Percentiles rank a stretch among this genome's conserved stretches.
phyloP scores from a whole-genome alignment of 2,888 invertebrate genomes.

The Phyllotreta striolata region DNA sequence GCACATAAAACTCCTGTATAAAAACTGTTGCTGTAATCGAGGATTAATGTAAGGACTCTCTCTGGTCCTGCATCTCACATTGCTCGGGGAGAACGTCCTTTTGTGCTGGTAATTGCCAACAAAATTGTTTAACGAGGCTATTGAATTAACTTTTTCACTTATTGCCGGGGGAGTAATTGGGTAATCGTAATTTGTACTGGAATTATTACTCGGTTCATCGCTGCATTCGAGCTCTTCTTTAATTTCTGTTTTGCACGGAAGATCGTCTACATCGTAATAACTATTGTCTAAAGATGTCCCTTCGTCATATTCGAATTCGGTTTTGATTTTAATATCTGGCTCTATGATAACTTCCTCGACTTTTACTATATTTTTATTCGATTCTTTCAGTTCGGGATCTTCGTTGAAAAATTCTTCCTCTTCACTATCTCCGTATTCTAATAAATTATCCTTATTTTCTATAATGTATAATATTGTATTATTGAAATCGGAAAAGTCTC shows the following conservation, averaged over 20 bases:
- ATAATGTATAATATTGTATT: constrained; percentile 54
- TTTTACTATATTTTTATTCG: constrained; percentile 41
- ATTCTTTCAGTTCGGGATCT: constrained; percentile 17
- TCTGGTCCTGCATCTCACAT: constrained; percentile 56
- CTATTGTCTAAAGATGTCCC: constrained; percentile 24
- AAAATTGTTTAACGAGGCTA: constrained; percentile 50
- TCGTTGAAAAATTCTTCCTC: constrained; percentile 24
- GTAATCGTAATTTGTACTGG: constrained; percentile 30
- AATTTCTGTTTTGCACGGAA: constrained; percentile 41
- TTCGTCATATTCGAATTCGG: constrained; percentile 45
- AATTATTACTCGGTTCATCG: constrained; percentile 10
- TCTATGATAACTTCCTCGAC: constrained; percentile 57
- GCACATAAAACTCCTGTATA: constrained; percentile 58
- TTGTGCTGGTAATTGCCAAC: constrained; percentile 47
- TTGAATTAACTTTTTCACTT: constrained; percentile 40
- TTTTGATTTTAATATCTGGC: constrained; percentile 54
- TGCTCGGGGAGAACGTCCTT: constrained; percentile 51
- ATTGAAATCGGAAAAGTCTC: constrained; percentile 56
- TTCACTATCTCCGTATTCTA: constrained; percentile 33
- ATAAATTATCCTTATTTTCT: constrained; percentile 29
- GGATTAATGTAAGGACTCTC: constrained; percentile 60
- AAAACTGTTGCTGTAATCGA: constrained; percentile 57
- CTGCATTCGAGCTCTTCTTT: constrained; percentile 32
- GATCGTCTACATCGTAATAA: constrained; percentile 28
- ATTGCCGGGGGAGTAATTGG: constrained; percentile 25